Evolutionary conservation across 1,140 invertebrate genomes (phyloP).

Genomic region (Drosophila kikkawai): DNA sequence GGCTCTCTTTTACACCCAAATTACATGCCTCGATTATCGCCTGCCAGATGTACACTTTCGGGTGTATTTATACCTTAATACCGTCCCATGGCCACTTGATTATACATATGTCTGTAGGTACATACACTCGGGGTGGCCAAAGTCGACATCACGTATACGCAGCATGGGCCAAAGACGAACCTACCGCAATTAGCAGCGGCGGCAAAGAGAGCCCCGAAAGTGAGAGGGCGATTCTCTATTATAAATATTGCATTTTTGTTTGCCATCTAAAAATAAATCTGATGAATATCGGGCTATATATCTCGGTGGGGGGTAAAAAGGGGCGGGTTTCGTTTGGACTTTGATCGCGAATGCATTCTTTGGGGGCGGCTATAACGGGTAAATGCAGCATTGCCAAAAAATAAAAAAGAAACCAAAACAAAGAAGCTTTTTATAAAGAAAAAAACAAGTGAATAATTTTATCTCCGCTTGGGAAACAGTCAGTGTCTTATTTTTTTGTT

Average conservation of each 20-base stretch:
- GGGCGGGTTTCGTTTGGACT: slow-evolving; percentile 49
- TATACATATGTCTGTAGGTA: neutral
- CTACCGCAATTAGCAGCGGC: slow-evolving; percentile 62
- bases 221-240: slow-evolving; percentile 20
- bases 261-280: slow-evolving; percentile 54
- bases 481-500: slow-evolving; percentile 27
- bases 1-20: slow-evolving; percentile 2
- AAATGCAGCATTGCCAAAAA: slow-evolving; percentile 26
- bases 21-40: slow-evolving; percentile 24
- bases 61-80: slow-evolving; percentile 20
- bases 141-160: slow-evolving; percentile 63
- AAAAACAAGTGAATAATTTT: slow-evolving; percentile 74
- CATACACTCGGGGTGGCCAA: neutral
- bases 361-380: slow-evolving; percentile 65
- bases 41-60: slow-evolving; percentile 10
- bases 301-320: slow-evolving; percentile 11
- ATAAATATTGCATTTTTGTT: slow-evolving; percentile 51
- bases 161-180: slow-evolving; percentile 65
- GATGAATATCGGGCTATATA: neutral
- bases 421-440: slow-evolving; percentile 45
- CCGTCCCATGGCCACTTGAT: slow-evolving; percentile 21
- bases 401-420: slow-evolving; percentile 32
- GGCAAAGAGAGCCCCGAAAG: slow-evolving; percentile 7
- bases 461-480: slow-evolving; percentile 39
- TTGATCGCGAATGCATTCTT: slow-evolving; percentile 39